Conservation (phyloP, 2,888 invertebrate species). For the Omphaloscelis lunosa region DNA sequence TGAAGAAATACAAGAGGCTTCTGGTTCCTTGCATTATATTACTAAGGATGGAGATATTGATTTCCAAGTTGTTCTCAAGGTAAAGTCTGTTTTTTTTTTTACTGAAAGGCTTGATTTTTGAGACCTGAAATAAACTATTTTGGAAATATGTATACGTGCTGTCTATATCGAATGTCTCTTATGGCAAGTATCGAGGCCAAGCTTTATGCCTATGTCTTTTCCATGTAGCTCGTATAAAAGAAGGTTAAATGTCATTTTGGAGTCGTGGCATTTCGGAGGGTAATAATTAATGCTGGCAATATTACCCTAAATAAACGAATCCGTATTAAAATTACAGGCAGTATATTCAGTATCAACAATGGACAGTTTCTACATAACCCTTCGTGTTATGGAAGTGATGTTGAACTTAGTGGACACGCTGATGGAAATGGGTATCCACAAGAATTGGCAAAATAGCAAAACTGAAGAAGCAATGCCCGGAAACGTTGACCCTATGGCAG, state of each 20-base stretch:
- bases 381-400: constrained; percentile 97
- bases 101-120: not conserved
- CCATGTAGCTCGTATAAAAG: not conserved
- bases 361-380: constrained; percentile 95
- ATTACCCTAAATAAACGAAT: not conserved
- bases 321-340: constrained; percentile 90
- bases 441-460: constrained; percentile 85
- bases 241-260: not conserved
- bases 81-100: constrained; percentile 72
- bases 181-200: not conserved
- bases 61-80: constrained; percentile 96
- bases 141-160: not conserved
- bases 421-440: constrained; percentile 96
- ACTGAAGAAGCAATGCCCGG: constrained; percentile 84
- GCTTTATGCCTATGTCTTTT: not conserved
- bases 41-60: constrained; percentile 98
- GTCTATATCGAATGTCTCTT: not conserved
- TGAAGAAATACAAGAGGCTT: constrained; percentile 96
- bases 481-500: constrained; percentile 81
- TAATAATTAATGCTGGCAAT: not conserved
- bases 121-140: not conserved
- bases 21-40: constrained; percentile 97
- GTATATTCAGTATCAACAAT: constrained; percentile 96
- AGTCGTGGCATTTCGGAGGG: not conserved
- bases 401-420: constrained; percentile 97